Evolutionary conservation across 2,888 invertebrate species (phyloP), one percentile per base, ranked within the genome.

Genomic region (Cyaniris semiargus): DNA sequence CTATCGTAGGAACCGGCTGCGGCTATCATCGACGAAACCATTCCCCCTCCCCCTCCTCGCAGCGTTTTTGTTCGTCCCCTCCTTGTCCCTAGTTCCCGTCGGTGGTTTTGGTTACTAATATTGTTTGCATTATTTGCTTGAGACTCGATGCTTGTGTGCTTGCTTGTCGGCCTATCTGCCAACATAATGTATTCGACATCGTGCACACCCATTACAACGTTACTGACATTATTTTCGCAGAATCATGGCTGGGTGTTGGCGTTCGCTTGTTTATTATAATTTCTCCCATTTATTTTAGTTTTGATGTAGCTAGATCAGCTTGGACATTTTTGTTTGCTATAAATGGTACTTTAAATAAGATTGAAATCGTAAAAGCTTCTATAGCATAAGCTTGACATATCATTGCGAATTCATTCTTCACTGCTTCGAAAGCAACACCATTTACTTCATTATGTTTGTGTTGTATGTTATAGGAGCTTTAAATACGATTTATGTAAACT

Each of bases 1-100:
- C 85, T 87, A 86, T 83, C 81, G 82, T 89, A 91, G 91, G 91
- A 88, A 91, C 90, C 91, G 92, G 91, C 91, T 90, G 92, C 92
- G 93, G 93, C 93, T 93, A 91, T 92, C 92, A 92, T 93, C 92
- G 90, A 91, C 88, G 87, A 89, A 86, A 88, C 92, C 88, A 83
- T 87, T 86, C 83, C 85, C 85, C 38, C 27, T 86, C 83, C 79
- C 86, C 92, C 85, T 83, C 87, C 89, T 88, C 85, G 87, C 87
- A 86, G 85, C 84, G 86, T 86, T 85, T 80, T 83, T 82, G 82
- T 83, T 82, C 82, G 79, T 78, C 76, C 85, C 86, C 85, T 76
- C 84, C 87, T 88, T 80, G 76, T 89, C 89, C 89, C 80, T 84
- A 85, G 83, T 81, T 90, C 90, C 90, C 81, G 34, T 88, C 90